Percentiles rank a stretch among this genome's conserved stretches.
These are phyloP conservation scores for Pecten maximus DNA, from an alignment of 2,888 invertebrate species.

Conservation along the genomic window DNA sequence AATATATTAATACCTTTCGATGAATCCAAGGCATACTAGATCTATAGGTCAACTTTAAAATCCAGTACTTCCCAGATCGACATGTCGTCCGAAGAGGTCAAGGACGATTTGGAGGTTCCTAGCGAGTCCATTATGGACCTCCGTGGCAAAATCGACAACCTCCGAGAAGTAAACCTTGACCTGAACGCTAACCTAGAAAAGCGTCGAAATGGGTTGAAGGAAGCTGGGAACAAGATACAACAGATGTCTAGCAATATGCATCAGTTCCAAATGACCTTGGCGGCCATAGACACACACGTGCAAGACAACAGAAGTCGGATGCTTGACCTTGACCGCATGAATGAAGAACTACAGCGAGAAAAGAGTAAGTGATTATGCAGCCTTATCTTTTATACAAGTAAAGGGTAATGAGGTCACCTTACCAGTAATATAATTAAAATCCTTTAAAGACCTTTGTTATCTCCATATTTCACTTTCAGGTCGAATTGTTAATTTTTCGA, in stretches of 20 bases:
- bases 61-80: neutral
- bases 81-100: neutral
- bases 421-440: no score
- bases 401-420: no score
- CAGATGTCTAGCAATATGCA: neutral
- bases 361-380: neutral
- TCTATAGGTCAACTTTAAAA: no score
- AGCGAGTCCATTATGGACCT: neutral
- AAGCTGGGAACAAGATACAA: neutral
- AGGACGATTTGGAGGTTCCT: neutral
- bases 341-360: neutral
- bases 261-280: neutral
- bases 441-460: no score
- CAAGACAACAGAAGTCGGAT: neutral
- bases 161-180: neutral
- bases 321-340: conserved; percentile 1
- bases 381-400: no score
- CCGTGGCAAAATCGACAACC: neutral
- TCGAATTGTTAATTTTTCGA: no score
- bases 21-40: no score
- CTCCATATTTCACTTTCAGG: no score
- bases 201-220: neutral
- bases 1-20: no score
- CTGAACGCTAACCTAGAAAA: neutral
- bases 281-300: neutral